A percentile compares a stretch with the other conserved stretches of the same genome.
phyloP scores from a whole-genome alignment of 2,797 vertebrate genomes.

The Danio kyathit region DNA sequence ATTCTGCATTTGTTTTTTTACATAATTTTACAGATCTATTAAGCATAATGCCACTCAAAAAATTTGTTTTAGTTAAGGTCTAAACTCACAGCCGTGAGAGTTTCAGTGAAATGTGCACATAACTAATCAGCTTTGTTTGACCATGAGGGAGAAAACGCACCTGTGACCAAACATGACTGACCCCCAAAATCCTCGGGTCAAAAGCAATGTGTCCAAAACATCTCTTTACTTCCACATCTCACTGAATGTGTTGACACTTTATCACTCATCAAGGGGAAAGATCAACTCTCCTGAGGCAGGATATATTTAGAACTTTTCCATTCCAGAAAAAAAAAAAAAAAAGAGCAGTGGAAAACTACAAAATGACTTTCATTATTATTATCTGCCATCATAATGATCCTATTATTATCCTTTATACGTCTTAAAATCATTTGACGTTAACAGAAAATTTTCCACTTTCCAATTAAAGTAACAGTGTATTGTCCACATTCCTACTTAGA shows the following conservation, averaged over 20 bases:
- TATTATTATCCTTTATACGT: too few species aligned
- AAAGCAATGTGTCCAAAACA: background rate
- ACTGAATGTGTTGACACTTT: slow-evolving; percentile 22
- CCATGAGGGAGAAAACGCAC: background rate
- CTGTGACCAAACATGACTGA: slow-evolving; percentile 35
- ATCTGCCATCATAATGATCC: background rate
- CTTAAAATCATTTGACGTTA: too few species aligned
- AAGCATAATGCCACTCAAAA: background rate
- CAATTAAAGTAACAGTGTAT: background rate
- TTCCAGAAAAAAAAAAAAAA: background rate
- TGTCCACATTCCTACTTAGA: slow-evolving; percentile 1
- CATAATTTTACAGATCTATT: background rate
- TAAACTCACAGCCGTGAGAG: background rate
- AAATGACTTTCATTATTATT: background rate
- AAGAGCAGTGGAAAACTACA: background rate
- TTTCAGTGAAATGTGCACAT: slow-evolving; percentile 9
- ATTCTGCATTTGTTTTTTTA: too few species aligned
- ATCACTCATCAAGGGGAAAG: slow-evolving; percentile 49
- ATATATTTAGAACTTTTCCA: slow-evolving; percentile 28
- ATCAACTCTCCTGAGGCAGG: slow-evolving; percentile 24
- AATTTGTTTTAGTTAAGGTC: background rate
- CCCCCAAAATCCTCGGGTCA: slow-evolving; percentile 11
- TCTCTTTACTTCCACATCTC: background rate
- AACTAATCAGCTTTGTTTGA: slow-evolving; percentile 46
- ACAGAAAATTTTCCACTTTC: background rate